Conservation (phyloP, 2,888 invertebrate genomes). For the Bombyx huttoni region DNA sequence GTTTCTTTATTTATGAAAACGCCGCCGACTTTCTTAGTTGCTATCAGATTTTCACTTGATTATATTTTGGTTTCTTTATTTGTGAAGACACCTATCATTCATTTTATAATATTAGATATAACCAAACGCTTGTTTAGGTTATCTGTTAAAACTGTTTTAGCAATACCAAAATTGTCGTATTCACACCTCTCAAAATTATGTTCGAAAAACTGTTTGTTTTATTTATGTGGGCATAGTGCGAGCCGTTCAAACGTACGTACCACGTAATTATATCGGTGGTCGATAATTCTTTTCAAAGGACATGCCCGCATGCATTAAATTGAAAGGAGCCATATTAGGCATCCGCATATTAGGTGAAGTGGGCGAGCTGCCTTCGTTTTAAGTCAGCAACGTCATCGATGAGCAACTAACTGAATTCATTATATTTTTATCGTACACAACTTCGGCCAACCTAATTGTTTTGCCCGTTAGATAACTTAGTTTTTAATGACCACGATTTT, state of each 20-base stretch:
- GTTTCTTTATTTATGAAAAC: no score
- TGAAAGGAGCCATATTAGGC: constrained; percentile 37
- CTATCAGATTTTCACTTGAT: no score
- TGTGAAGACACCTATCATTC: no score
- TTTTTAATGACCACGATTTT: not conserved
- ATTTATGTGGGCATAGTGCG: not conserved
- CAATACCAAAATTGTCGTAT: no score
- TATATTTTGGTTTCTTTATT: no score
- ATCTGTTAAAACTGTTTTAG: no score
- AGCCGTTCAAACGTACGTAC: not conserved
- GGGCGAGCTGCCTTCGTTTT: constrained; percentile 44
- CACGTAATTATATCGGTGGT: constrained; percentile 29
- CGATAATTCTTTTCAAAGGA: constrained; percentile 44
- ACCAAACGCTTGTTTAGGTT: no score
- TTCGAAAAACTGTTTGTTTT: not conserved
- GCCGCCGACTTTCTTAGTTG: no score
- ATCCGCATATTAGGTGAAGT: constrained; percentile 26
- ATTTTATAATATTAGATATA: no score
- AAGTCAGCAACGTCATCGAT: constrained; percentile 28
- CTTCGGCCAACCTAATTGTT: not conserved
- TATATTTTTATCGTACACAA: not conserved
- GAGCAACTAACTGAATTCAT: constrained; percentile 8
- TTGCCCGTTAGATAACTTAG: not conserved
- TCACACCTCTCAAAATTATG: no score
- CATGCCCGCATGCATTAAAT: constrained; percentile 22